Conservation (phyloP, 2,113 vertebrate genomes). For the Hemicordylus capensis region DNA sequence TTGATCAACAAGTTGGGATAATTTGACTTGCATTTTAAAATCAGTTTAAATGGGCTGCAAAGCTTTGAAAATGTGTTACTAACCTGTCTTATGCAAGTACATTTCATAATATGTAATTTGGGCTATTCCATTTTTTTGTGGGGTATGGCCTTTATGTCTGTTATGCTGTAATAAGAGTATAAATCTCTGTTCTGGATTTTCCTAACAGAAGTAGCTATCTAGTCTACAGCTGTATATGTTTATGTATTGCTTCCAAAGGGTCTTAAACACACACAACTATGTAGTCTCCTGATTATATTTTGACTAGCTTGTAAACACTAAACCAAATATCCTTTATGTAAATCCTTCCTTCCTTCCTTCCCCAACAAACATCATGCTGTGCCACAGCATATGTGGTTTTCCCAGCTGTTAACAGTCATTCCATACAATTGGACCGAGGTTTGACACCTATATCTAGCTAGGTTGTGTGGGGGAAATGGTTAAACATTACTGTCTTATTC, state of each 20-base stretch:
- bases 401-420: background rate
- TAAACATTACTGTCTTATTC: background rate
- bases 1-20: conserved; percentile 27
- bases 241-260: background rate
- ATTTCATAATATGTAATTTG: conserved; percentile 23
- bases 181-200: background rate
- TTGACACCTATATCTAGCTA: background rate
- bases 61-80: background rate
- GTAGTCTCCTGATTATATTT: background rate
- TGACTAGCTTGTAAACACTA: background rate
- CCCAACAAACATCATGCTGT: background rate
- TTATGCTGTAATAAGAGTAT: background rate
- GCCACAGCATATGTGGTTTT: background rate
- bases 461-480: background rate
- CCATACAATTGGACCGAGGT: background rate
- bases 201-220: background rate
- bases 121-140: background rate
- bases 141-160: background rate
- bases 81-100: conserved; percentile 17
- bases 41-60: background rate
- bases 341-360: background rate
- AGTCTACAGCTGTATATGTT: background rate
- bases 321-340: background rate
- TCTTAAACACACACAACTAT: background rate
- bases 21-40: conserved; percentile 15